Conservation (phyloP, 2,797 vertebrate species). For the Mus spretus region DNA sequence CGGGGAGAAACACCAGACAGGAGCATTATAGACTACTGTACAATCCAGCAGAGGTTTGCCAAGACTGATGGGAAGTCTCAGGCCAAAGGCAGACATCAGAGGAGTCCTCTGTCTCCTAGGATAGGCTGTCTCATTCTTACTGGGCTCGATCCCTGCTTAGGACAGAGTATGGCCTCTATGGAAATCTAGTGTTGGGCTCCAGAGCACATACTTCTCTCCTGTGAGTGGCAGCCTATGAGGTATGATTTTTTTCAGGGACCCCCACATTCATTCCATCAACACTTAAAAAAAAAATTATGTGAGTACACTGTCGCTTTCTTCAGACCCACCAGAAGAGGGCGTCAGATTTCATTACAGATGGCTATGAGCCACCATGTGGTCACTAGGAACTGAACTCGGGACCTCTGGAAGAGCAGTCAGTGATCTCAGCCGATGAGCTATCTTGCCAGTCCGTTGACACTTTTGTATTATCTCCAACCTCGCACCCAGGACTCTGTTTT, state of each 20-base stretch:
- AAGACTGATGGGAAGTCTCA: not conserved
- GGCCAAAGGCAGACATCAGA: not conserved
- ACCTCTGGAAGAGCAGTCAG: not conserved
- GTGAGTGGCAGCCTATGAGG: not conserved
- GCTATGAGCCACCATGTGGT: not conserved
- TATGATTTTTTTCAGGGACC: not conserved
- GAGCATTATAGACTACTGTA: not conserved
- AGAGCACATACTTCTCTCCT: not conserved
- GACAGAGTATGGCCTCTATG: not conserved
- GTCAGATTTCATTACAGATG: not conserved
- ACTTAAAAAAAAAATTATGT: not conserved
- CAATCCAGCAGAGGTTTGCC: not conserved
- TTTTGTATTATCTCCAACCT: not conserved
- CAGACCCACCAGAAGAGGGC: not conserved
- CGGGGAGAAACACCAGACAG: not conserved
- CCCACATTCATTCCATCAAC: not conserved
- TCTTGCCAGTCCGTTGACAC: not conserved
- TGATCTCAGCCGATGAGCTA: not conserved
- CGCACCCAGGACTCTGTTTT: not conserved
- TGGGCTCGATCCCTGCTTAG: not conserved
- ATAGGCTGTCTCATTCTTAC: not conserved
- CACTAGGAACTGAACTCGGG: not conserved
- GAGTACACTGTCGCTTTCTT: not conserved
- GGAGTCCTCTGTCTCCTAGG: not conserved
- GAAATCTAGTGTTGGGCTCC: not conserved